Conservation (phyloP, 2,888 invertebrate species). For the Suillia variegata region DNA sequence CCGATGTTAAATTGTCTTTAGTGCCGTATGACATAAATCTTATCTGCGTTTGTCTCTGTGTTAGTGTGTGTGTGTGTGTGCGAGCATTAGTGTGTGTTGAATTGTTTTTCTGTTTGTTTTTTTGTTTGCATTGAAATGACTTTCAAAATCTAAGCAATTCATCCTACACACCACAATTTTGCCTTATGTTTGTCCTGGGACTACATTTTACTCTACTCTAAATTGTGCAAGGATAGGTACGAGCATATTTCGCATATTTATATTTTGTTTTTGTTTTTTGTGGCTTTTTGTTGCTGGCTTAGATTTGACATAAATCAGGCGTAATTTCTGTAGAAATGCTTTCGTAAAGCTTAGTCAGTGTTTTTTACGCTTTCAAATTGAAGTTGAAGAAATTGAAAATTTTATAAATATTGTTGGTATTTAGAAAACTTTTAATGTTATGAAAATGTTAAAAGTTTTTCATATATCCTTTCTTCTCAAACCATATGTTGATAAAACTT, state of each 20-base stretch:
- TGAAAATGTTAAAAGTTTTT: too few relatives aligned
- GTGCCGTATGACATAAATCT: slow-evolving; percentile 10
- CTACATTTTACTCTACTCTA: too few relatives aligned
- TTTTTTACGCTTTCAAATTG: too few relatives aligned
- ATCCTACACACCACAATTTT: not conserved
- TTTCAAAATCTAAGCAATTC: slow-evolving; percentile 2
- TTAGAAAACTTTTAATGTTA: too few relatives aligned
- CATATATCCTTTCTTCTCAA: too few relatives aligned
- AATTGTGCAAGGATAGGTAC: not conserved
- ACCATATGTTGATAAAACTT: too few relatives aligned
- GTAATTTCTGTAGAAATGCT: not conserved
- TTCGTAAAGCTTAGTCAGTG: not conserved
- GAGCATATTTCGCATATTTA: slow-evolving; percentile 7
- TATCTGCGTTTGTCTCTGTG: slow-evolving; percentile 7
- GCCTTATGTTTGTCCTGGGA: slow-evolving; percentile 1
- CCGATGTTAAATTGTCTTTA: slow-evolving; percentile 5
- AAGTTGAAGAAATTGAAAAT: too few relatives aligned
- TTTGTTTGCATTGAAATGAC: slow-evolving; percentile 2
- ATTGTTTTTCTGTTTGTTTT: too few relatives aligned
- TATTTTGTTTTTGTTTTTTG: too few relatives aligned
- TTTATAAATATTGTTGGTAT: too few relatives aligned
- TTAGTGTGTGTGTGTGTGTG: not conserved
- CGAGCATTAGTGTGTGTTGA: not conserved
- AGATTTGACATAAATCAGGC: slow-evolving; percentile 1
- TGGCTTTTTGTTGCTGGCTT: not conserved